Evolutionary conservation across 2,113 vertebrate species (phyloP), one percentile per base, ranked within the genome.

Genomic region (Phoenicopterus ruber): DNA sequence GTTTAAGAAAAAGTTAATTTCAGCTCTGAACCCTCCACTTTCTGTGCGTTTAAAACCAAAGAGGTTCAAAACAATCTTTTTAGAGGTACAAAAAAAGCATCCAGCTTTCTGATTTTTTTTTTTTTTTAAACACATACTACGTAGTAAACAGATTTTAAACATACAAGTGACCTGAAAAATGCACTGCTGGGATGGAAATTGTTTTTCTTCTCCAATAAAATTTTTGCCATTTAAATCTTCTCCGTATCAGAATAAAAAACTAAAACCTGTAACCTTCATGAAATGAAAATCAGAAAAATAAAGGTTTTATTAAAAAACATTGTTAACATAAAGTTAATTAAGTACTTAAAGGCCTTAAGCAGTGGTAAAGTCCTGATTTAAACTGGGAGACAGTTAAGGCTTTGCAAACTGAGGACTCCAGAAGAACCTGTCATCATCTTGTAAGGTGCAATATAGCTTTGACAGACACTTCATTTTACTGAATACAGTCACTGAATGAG

Each of bases 291-390:
- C 21, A 40, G 28, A 82, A 85, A 86, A 81, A 62, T 62, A 61
- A 85, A 89, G 31, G 24, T 87, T 81, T 78, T 59, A 38, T 74
- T 80, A 82, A 88, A 92, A 84, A 90, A 15, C 38, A 55, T 17
- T 54, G 52, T 76, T 95, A 96, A 88, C 47, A 67, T 46, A 21
- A 77, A 94, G 49, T 80, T 58, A 95, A 80, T 80, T 58, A 95
- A 80, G 54, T 55, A 88, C 28, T 82, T 87, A 78, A 62, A 80
- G 78, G 77, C 84, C 69, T 92, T 76, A 89, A 92, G 86, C 79
- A 66, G 54, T 24, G 46, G 57, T 70, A 57, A 88, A 88, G 74
- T 32, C 54, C 65, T 82, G 47, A 80, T 81, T 62, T 72, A 55
- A 86, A 91, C 78, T 16, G 7, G 25, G 40, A 77, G 25, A 63